Evolutionary conservation across 1,140 invertebrate species (phyloP).

Genomic region (Zaprionus kolodkinae): DNA sequence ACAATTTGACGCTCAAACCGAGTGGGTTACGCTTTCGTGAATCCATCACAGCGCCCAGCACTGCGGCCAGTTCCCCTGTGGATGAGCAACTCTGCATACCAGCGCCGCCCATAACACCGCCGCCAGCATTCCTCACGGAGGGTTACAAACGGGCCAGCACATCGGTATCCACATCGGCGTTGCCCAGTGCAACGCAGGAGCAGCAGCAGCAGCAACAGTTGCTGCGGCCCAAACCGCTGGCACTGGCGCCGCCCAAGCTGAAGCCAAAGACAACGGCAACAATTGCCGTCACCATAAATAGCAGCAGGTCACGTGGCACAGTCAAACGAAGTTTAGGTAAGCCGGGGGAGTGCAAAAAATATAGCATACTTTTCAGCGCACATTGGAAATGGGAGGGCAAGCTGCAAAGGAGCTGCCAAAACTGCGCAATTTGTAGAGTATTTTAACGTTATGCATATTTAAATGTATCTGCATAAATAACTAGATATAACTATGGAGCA

Average conservation of each 20-base stretch:
- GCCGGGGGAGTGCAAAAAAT: conserved; percentile 14
- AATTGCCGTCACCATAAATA: conserved; percentile 71
- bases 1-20: conserved; percentile 55
- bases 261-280: conserved; percentile 74
- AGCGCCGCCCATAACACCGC: conserved; percentile 88
- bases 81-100: conserved; percentile 85
- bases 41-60: conserved; percentile 74
- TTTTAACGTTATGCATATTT: neutral
- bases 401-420: neutral
- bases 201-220: conserved; percentile 9
- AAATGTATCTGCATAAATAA: neutral
- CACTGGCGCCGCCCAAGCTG: conserved; percentile 28
- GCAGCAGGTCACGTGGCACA: conserved; percentile 78
- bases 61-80: conserved; percentile 84
- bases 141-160: conserved; percentile 85
- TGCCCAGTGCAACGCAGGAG: conserved; percentile 61
- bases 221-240: conserved; percentile 8
- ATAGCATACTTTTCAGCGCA: too few species aligned
- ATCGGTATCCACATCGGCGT: conserved; percentile 66
- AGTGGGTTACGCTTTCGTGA: conserved; percentile 58
- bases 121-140: conserved; percentile 87
- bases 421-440: neutral
- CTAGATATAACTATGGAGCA: too few species aligned
- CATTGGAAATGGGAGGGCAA: neutral
- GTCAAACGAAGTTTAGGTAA: conserved; percentile 79